phyloP scores from a whole-genome alignment of 37 sponge, comb jelly and placozoan species.

The Amphimedon queenslandica region DNA sequence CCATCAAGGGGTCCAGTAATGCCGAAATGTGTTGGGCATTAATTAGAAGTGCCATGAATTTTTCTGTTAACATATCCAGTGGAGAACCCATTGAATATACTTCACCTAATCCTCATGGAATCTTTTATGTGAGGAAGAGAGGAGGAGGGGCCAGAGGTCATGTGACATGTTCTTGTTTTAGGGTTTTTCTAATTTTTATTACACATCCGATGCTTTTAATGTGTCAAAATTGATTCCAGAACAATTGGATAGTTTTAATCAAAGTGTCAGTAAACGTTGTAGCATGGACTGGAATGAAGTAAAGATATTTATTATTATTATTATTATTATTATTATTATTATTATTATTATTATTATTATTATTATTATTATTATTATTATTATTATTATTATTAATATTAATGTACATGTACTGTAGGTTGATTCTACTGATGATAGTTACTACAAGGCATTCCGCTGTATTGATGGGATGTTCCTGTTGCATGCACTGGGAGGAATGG shows the following conservation, averaged over 20 bases:
- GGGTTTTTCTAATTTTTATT: conserved; percentile 27
- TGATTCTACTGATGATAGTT: too few relatives aligned
- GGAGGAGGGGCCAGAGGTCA: too few relatives aligned
- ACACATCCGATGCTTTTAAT: conserved; percentile 1
- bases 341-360: too few relatives aligned
- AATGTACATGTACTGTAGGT: neutral
- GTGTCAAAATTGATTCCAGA: neutral
- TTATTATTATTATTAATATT: neutral
- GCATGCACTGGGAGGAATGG: conserved; percentile 32
- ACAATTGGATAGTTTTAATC: neutral
- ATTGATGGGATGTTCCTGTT: conserved; percentile 40
- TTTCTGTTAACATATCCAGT: neutral
- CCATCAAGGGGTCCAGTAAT: neutral
- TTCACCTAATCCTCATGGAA: too few relatives aligned
- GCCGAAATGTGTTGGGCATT: neutral
- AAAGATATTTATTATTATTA: neutral
- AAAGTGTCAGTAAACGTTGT: neutral
- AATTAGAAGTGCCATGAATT: neutral
- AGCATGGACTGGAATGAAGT: neutral
- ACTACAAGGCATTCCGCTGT: conserved; percentile 17
- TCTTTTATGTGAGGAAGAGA: too few relatives aligned
- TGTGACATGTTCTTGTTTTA: too few relatives aligned
- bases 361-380: neutral
- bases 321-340: neutral
- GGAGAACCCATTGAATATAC: too few relatives aligned